phyloP scores from a whole-genome alignment of 2,113 vertebrate species.

The Ramphastos sulfuratus region DNA sequence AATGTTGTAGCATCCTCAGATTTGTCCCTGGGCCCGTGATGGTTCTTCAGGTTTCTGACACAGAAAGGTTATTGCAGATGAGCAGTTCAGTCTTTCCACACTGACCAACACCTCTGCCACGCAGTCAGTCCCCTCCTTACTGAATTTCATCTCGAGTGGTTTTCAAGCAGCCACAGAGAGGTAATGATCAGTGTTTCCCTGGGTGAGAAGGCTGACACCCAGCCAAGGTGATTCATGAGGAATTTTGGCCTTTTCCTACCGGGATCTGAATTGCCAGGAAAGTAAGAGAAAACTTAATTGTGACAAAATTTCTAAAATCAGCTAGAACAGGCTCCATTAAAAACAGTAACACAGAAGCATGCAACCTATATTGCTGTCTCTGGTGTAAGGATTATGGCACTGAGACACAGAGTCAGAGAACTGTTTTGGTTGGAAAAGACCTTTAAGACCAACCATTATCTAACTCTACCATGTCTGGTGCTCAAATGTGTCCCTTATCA shows the following conservation, averaged over 20 bases:
- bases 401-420: neutral
- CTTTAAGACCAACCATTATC: no score
- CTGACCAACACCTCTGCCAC: neutral
- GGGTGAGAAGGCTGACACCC: neutral
- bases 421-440: no score
- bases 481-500: no score
- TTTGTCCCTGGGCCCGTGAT: neutral
- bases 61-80: neutral
- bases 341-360: neutral
- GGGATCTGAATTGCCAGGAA: neutral
- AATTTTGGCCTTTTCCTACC: neutral
- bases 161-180: neutral
- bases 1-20: neutral
- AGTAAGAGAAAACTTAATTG: neutral
- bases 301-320: neutral
- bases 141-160: fast-evolving
- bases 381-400: neutral
- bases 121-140: neutral
- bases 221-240: neutral
- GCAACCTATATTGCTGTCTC: neutral
- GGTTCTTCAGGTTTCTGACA: neutral
- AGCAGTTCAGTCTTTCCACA: neutral
- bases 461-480: no score
- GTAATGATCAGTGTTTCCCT: neutral
- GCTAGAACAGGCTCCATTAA: neutral